Base-by-base conservation (phyloP, 2,888 invertebrate species). In the Aromia moschata region DNA sequence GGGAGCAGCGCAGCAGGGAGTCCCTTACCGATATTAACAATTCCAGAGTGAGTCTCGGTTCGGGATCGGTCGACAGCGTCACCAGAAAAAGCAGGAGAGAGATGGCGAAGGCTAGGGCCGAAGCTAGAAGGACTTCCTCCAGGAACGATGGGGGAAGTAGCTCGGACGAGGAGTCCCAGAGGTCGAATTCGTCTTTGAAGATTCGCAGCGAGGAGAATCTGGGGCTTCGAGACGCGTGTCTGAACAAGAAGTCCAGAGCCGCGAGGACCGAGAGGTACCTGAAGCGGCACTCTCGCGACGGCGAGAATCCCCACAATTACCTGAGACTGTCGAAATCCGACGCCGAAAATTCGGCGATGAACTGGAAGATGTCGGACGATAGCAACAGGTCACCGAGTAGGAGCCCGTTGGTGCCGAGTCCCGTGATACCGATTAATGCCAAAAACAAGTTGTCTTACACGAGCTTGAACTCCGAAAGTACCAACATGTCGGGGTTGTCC, bases 201-300 rank as follows among this genome's bases (percentile, higher is more conserved):
- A 87, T 89, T 74, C 84, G 87, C 73, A 89, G 89, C 74, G 90
- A 90, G 65, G 89, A 91, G 67, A 88, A 87, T 60, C 80, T 88
- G 54, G 49, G 54, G 16, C 53, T 41, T 1, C 63, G 69, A 12
- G 85, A 84, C 58, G 84, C 84, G 56, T 85, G 86, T 0, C 79
- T 85, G 36, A 89, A 84, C 73, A 86, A 88, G 67, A 84, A 85
- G 71, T 87, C 90, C 18, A 83, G 92, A 54, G 86, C 88, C 16
- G 92, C 92, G 0, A 84, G 93, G 70, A 93, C 92, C 51, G 93
- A 93, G 76, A 84, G 93, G 53, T 92, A 92, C 73, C 87, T 90
- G 55, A 90, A 90, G 73, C 84, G 93, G 53, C 79, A 91, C 66
- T 90, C 89, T 10, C 84, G 87, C 57, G 91, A 90, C 67, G 89